Evolutionary conservation across 2,797 vertebrate genomes (phyloP).

Genomic region (Lates japonicus): DNA sequence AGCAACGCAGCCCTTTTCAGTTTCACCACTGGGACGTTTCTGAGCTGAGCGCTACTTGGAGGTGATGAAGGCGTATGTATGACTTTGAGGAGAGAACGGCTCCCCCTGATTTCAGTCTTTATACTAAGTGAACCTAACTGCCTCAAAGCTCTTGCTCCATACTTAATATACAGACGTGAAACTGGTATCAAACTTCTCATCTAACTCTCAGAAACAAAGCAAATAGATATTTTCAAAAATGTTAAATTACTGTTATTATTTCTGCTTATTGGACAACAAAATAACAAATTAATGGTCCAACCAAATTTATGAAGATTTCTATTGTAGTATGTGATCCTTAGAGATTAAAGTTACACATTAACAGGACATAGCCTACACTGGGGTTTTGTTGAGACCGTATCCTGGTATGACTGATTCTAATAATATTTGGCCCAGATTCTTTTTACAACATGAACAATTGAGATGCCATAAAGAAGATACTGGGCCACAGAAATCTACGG

Average conservation of each 20-base stretch:
- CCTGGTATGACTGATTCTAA: not conserved
- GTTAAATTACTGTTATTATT: not conserved
- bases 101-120: not conserved
- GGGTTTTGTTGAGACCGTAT: not conserved
- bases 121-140: not conserved
- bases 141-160: not conserved
- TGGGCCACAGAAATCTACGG: not conserved
- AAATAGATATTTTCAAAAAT: not conserved
- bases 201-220: not conserved
- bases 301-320: not conserved
- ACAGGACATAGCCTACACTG: not conserved
- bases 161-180: too few species aligned
- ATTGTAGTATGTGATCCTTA: not conserved
- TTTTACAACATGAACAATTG: not conserved
- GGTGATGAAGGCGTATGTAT: not conserved
- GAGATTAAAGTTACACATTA: constrained; percentile 1
- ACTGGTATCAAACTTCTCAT: not conserved
- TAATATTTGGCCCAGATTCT: constrained; percentile 8
- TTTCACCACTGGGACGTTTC: not conserved
- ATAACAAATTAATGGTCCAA: not conserved
- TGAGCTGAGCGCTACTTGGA: not conserved
- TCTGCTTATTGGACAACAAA: not conserved
- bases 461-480: constrained; percentile 21
- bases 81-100: not conserved
- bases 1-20: not conserved